phyloP scores from a whole-genome alignment of 2,797 vertebrate genomes.

The Podarcis lilfordi region DNA sequence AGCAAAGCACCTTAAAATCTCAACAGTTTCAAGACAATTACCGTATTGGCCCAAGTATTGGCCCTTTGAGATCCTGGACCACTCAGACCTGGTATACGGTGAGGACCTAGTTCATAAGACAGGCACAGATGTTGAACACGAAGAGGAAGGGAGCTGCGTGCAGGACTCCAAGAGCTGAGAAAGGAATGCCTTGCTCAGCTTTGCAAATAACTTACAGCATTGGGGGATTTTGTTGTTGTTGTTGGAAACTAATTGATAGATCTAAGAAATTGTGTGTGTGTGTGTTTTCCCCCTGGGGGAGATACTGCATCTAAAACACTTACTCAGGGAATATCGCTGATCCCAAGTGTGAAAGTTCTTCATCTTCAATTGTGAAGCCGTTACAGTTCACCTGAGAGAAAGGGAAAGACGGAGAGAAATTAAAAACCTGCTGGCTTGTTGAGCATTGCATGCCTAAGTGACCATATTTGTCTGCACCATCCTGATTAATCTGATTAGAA shows the following conservation, averaged over 20 bases:
- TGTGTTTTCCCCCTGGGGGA: too few relatives aligned
- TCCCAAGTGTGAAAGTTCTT: conserved; percentile 93
- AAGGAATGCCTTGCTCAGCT: not conserved
- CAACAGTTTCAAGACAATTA: not conserved
- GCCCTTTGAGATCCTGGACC: too few relatives aligned
- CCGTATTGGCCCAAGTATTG: too few relatives aligned
- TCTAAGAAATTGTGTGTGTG: too few relatives aligned
- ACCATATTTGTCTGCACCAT: conserved; percentile 5
- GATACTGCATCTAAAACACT: conserved; percentile 39
- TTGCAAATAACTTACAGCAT: not conserved
- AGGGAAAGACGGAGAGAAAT: not conserved
- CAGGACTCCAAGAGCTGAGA: not conserved
- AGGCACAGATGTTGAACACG: not conserved
- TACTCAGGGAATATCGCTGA: conserved; percentile 97
- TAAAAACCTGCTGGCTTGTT: conserved; percentile 7
- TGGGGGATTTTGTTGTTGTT: too few relatives aligned
- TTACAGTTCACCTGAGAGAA: conserved; percentile 91
- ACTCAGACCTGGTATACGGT: not conserved
- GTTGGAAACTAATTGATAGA: not conserved
- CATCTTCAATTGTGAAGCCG: conserved; percentile 96
- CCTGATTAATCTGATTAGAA: conserved; percentile 30
- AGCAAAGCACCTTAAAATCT: not conserved
- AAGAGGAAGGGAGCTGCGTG: not conserved
- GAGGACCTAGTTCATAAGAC: not conserved
- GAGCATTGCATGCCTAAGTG: not conserved